phyloP scores from a whole-genome alignment of 2,113 vertebrate genomes.

The Phrynosoma blainvillii region DNA sequence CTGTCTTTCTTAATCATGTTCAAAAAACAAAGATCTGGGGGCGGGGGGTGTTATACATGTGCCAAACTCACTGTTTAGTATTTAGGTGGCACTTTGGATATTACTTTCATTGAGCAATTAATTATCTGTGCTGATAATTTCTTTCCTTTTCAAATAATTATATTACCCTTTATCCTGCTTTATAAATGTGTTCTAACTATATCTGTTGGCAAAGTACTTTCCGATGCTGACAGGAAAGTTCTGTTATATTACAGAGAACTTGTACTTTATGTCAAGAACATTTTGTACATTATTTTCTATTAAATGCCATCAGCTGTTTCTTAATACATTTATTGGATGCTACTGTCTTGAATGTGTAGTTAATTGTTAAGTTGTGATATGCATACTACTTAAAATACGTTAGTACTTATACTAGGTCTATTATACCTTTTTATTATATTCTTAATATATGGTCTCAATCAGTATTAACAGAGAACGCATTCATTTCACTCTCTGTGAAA shows the following conservation, averaged over 20 bases:
- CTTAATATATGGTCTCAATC: background rate
- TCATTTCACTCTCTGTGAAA: background rate
- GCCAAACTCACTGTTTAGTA: background rate
- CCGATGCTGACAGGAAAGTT: background rate
- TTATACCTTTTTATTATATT: background rate
- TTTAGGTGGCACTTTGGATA: background rate
- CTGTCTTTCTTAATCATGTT: background rate
- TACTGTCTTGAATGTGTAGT: constrained; percentile 7
- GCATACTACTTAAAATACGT: background rate
- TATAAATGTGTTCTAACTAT: background rate
- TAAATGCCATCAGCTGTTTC: background rate
- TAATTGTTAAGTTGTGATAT: constrained; percentile 4
- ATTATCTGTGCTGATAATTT: background rate
- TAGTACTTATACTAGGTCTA: background rate
- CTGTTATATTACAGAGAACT: constrained; percentile 1
- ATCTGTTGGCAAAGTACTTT: background rate
- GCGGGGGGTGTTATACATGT: background rate
- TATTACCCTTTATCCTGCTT: background rate
- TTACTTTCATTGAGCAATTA: background rate
- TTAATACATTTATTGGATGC: constrained; percentile 2
- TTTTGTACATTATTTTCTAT: background rate
- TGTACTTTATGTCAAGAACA: background rate
- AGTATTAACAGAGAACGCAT: background rate
- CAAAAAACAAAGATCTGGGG: background rate
- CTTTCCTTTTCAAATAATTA: background rate